Evolutionary conservation across 2,888 invertebrate genomes (phyloP), one percentile per base, ranked within the genome.

Genomic region (Uloborus plumipes): DNA sequence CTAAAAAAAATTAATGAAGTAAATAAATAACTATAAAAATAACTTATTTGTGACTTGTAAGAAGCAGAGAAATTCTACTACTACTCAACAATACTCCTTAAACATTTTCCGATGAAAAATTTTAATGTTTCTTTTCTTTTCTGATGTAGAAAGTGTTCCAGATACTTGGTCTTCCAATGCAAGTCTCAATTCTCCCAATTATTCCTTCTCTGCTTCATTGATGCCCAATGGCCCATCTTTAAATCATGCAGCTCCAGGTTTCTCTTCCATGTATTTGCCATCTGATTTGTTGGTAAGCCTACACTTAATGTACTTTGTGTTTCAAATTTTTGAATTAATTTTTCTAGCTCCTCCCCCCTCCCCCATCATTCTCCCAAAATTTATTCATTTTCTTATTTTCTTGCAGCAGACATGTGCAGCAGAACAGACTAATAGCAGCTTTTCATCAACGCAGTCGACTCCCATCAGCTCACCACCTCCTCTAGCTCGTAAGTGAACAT

Each of bases 361-460:
- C 20, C 15, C 15, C n/a, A n/a, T n/a, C n/a, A n/a, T 15, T 13
- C 18, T 61, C 7, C 15, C n/a, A 16, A 61, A 22, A 26, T 14
- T 61, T 15, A 61, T 39, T 18, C 59, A 14, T 15, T 51, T 51
- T 15, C 11, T 50, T 51, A 39, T 69, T 51, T 16, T 71, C 14
- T 76, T 26, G 59, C 53, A 64, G 22, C 50, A 84, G 69, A 77
- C 75, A 9, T 69, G 70, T 59, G 58, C 81, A 77, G 55, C 84
- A 62, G 84, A 84, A 13, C 84, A 80, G 50, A 84, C 84, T 1
- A 84, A 81, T 31, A 84, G 84, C 67, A 84, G 84, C 73, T 84
- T 81, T 70, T 84, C 84, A 49, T 84, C 84, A n/a, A 18, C 84
- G 14, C 81, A 80, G 50, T 84, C 80, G 20, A 80, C 84, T 18